These are phyloP conservation scores for Xylota sylvarum DNA, from an alignment of 2,888 invertebrate species.

Conservation along the genomic window DNA sequence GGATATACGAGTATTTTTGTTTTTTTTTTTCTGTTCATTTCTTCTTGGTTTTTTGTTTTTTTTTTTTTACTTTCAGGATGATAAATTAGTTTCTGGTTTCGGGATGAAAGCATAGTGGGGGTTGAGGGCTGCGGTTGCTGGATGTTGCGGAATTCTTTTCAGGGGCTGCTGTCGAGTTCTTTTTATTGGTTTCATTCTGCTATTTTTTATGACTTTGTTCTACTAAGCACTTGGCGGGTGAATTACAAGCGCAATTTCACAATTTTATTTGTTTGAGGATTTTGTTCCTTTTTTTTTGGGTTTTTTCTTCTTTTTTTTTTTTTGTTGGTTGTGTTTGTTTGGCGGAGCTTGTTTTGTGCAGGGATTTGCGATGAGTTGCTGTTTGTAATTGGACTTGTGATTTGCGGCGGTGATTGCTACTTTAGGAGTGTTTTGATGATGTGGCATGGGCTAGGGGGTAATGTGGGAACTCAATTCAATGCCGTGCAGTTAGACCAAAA, in stretches of 20 bases:
- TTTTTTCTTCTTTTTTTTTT: slow-evolving; percentile 13
- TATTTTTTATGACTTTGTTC: slow-evolving; percentile 82
- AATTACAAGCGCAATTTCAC: slow-evolving; percentile 77
- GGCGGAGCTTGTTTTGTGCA: slow-evolving; percentile 57
- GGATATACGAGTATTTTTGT: slow-evolving; percentile 9
- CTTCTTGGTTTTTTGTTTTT: not conserved
- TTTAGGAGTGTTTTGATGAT: slow-evolving; percentile 19
- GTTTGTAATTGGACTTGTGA: slow-evolving; percentile 74
- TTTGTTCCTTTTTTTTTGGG: slow-evolving; percentile 27
- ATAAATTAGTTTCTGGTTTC: slow-evolving; percentile 77
- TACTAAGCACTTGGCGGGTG: slow-evolving; percentile 76
- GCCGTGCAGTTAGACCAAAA: not conserved
- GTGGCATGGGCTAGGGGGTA: not conserved
- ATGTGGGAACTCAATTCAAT: not conserved
- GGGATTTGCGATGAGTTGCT: slow-evolving; percentile 70
- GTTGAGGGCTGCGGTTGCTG: slow-evolving; percentile 59
- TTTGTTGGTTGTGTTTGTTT: slow-evolving; percentile 56
- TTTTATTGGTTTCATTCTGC: slow-evolving; percentile 78
- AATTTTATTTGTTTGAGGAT: slow-evolving; percentile 76
- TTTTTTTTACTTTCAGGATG: slow-evolving; percentile 64
- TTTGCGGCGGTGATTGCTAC: slow-evolving; percentile 60
- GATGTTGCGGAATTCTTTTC: slow-evolving; percentile 78
- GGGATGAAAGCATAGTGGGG: slow-evolving; percentile 61
- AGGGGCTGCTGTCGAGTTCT: slow-evolving; percentile 70
- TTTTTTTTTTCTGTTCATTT: slow-evolving; percentile 1